phyloP scores from a whole-genome alignment of 2,888 invertebrate genomes.

The Coleophora deauratella region DNA sequence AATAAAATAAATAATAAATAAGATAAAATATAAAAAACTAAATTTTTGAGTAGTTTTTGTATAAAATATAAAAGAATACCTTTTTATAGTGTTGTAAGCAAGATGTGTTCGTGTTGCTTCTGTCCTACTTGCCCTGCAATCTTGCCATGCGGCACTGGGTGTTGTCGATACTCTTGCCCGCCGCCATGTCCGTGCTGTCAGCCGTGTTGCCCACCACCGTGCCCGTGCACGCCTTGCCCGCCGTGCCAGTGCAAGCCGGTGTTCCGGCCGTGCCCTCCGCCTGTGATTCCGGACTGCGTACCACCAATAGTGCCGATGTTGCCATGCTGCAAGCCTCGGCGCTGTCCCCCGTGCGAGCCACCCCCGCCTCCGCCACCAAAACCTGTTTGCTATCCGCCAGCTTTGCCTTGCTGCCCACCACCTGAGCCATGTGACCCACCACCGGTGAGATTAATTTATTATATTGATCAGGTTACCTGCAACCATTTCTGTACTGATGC shows the following conservation, averaged over 20 bases:
- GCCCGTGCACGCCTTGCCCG: slow-evolving; percentile 58
- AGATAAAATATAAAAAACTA: slow-evolving; percentile 15
- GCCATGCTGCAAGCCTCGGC: slow-evolving; percentile 51
- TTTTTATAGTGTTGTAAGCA: not conserved
- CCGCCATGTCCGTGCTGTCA: slow-evolving; percentile 48
- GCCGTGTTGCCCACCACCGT: slow-evolving; percentile 53
- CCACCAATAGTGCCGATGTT: slow-evolving; percentile 57
- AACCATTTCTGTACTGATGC: not conserved
- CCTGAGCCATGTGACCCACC: slow-evolving; percentile 58
- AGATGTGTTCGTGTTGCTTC: slow-evolving; percentile 30
- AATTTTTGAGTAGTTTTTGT: slow-evolving; percentile 8
- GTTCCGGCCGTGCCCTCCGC: slow-evolving; percentile 54
- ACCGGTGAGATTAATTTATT: slow-evolving; percentile 37
- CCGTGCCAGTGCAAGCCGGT: slow-evolving; percentile 49
- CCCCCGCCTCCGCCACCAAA: slow-evolving; percentile 39
- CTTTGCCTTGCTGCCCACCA: slow-evolving; percentile 59
- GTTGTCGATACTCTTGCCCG: slow-evolving; percentile 44
- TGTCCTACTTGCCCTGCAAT: slow-evolving; percentile 56
- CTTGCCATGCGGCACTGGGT: slow-evolving; percentile 49
- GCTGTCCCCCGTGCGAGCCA: slow-evolving; percentile 41
- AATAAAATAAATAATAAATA: slow-evolving; percentile 10
- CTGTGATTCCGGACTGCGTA: slow-evolving; percentile 50
- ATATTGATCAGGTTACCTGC: not conserved
- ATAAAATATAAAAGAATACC: slow-evolving; percentile 4
- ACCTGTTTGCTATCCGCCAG: slow-evolving; percentile 55